A percentile compares a stretch with the other conserved stretches of the same genome.
Evolutionary conservation across 2,797 vertebrate species (phyloP).

Genomic region (Australoheros facetus): DNA sequence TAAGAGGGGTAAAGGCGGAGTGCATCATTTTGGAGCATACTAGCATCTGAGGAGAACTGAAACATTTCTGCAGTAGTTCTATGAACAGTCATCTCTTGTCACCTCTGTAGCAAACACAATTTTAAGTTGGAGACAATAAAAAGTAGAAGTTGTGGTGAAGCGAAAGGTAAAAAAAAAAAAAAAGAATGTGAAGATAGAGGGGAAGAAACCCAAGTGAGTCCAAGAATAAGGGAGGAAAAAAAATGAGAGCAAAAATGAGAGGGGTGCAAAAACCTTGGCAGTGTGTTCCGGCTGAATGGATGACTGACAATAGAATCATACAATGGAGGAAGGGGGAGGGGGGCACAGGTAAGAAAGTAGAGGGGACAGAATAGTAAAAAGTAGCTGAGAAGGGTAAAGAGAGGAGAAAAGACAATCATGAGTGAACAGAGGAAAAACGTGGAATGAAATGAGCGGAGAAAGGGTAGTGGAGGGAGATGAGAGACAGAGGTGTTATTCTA

Average conservation of each 20-base stretch:
- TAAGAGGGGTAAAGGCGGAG: conserved; percentile 21
- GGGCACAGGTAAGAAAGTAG: conserved; percentile 6
- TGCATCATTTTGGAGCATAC: neutral
- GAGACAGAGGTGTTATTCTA: conserved; percentile 50
- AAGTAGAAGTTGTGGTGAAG: conserved; percentile 21
- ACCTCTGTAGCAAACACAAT: conserved; percentile 33
- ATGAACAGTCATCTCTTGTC: conserved; percentile 28
- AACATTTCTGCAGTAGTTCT: conserved; percentile 27
- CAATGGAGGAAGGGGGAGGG: conserved; percentile 10
- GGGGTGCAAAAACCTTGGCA: neutral
- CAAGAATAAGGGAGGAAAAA: conserved; percentile 5
- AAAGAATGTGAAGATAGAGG: conserved; percentile 4
- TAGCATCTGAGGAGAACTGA: neutral
- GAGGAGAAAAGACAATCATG: conserved; percentile 22
- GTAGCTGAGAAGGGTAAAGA: conserved; percentile 1
- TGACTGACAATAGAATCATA: conserved; percentile 45
- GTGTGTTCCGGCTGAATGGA: conserved; percentile 34
- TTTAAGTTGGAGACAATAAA: conserved; percentile 39
- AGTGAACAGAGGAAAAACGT: conserved; percentile 35
- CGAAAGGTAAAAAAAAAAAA: conserved; percentile 25
- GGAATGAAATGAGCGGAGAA: conserved; percentile 36
- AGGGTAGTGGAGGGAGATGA: conserved; percentile 3
- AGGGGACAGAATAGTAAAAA: neutral
- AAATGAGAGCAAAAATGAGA: conserved; percentile 43
- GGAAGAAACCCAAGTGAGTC: neutral